Base-by-base conservation (phyloP, 2,113 vertebrate species). In the Heterotilapia buettikoferi region DNA sequence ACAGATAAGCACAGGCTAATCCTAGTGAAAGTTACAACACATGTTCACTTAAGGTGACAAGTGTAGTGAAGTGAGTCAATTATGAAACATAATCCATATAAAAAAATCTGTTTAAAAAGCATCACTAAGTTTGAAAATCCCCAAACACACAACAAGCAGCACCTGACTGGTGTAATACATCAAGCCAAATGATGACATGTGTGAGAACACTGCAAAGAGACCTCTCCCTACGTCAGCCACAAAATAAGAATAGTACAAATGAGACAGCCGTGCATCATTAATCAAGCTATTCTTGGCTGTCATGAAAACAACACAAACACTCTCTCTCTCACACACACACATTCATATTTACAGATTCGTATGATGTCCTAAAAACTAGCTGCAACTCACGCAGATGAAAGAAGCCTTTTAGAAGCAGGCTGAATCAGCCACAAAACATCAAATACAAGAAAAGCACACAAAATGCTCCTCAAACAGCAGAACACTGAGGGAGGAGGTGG, bases 341-440 rank as follows among this genome's bases (percentile, higher is more conserved):
- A 59, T 11, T 43, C 16, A 4, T 31, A 79, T 21, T 26, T 81
- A 80, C 45, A 78, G 7, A 56, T 45, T 47, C 43, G 36, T 52
- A 29, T 40, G 40, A 50, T 6, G 12, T 79, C 56, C 71, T 36
- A 86, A 83, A 82, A 81, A 87, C 47, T 88, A 56, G 21, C 82
- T 90, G 76, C 78, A 83, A 90, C 59, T 86, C 86, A 36, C 26
- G 6, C 24, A 80, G 84, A 90, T 92, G 12, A 90, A 90, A 89
- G 54, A 7, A 83, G 54, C 47, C 40, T 57, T 78, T 78, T 52
- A 47, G 83, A 87, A 88, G 86, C n/a, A 68, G 54, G 19, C 61
- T 68, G 43, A 29, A 83, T 86, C 61, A 84, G 78, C 53, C 33
- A 36, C 4, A 6, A 80, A 68, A 84, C 24, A 47, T 11, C 38